These are phyloP conservation scores for Unio pictorum DNA, from an alignment of 2,888 invertebrate species.

Conservation along the genomic window DNA sequence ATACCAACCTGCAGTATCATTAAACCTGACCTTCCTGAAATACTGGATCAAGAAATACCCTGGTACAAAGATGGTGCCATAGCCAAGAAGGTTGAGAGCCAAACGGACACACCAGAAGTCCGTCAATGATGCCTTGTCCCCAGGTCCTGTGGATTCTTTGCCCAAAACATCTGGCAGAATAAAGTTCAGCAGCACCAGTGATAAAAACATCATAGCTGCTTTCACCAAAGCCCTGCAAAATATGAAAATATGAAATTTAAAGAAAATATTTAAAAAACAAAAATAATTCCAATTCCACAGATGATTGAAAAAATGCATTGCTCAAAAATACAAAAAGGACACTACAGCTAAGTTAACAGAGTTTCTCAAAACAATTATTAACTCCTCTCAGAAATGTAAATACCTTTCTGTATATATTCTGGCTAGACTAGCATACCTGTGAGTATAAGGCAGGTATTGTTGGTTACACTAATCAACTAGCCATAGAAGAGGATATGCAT, in stretches of 20 bases:
- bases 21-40: slow-evolving; percentile 79
- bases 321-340: no score
- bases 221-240: slow-evolving; percentile 38
- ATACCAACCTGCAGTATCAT: slow-evolving; percentile 83
- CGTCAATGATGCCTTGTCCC: slow-evolving; percentile 23
- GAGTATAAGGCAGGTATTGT: no score
- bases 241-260: slow-evolving; percentile 9
- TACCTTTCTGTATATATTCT: no score
- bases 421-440: no score
- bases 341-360: no score
- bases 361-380: no score
- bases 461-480: no score
- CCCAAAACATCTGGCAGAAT: slow-evolving; percentile 38
- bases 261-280: not conserved
- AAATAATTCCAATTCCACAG: not conserved
- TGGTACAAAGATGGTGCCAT: slow-evolving; percentile 89
- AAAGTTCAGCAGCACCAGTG: slow-evolving; percentile 35
- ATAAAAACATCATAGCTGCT: slow-evolving; percentile 31
- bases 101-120: slow-evolving; percentile 83
- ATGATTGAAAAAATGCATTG: no score
- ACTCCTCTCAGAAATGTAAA: no score
- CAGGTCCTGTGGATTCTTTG: slow-evolving; percentile 31
- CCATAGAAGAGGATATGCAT: no score
- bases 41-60: slow-evolving; percentile 88
- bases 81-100: slow-evolving; percentile 86